Base-by-base conservation (phyloP, 2,888 invertebrate species). In the Criorhina ranunculi region DNA sequence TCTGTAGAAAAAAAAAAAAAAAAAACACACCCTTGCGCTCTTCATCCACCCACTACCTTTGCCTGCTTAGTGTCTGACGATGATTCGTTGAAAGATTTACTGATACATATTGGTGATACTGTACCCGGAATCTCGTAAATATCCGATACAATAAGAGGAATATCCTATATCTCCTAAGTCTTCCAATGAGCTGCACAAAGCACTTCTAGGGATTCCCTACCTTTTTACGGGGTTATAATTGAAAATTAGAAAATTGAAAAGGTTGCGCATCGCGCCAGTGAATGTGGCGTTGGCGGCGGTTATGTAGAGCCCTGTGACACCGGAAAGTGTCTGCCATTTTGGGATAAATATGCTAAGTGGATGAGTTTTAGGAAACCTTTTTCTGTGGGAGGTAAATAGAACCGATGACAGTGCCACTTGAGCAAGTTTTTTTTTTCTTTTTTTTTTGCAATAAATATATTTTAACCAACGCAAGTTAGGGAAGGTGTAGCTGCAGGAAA, bases 211-310 rank as follows among this genome's bases (percentile, higher is more conserved):
- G 67, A 51, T 67, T 67, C 59, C 17, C 15, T 35, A 49, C 59
- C 59, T 49, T 76, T 72, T 67, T 59, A 76, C 49, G 49, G 66
- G 59, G 40, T 67, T 76, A 67, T 76, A 76, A 76, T 76, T 76
- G 76, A 59, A 76, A 67, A 67, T 67, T 66, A 76, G 76, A 67
- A 76, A 76, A 76, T 67, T 76, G 67, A 60, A 76, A 67, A 67
- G 66, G 66, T 67, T 67, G 51, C 57, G 2, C 11, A 12, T 31
- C 55, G 8, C 24, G 35, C 29, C 7, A 31, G 8, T 37, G 57
- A 12, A 37, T 49, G 46, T 35, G 12, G 24, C 12, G 31, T 42
- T 62, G 31, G n/a, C n/a, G n/a, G 46, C 9, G 57, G 64, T 33
- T 55, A 12, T 35, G 35, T 57, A 64, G 24, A n/a, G n/a, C n/a